Percentiles rank a stretch among this genome's conserved stretches.
phyloP scores from a whole-genome alignment of 2,888 invertebrate genomes.

The Galerucella nymphaeae region DNA sequence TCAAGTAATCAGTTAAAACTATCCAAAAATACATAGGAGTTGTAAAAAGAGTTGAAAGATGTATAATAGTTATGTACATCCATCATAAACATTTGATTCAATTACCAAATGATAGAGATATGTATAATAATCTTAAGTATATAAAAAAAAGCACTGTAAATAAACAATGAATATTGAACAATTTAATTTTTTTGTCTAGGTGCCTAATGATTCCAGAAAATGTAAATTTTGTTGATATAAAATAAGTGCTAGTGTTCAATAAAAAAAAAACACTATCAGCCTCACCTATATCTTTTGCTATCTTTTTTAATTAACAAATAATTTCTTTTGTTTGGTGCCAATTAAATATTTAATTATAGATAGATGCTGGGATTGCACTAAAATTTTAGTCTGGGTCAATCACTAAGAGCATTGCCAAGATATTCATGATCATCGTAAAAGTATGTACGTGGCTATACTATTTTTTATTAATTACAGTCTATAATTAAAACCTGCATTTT shows the following conservation, averaged over 20 bases:
- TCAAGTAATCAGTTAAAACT: not conserved
- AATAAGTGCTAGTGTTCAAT: too few species aligned
- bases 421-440: conserved; percentile 53
- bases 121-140: too few species aligned
- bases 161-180: too few species aligned
- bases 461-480: conserved; percentile 42
- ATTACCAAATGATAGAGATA: too few species aligned
- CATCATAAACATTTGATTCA: too few species aligned
- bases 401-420: conserved; percentile 55
- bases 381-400: conserved; percentile 55
- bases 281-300: not conserved
- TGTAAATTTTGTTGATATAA: too few species aligned
- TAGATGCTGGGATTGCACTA: conserved; percentile 50
- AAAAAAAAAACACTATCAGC: too few species aligned
- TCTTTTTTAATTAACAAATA: conserved; percentile 23
- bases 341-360: conserved; percentile 59
- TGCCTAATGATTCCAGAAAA: too few species aligned
- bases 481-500: conserved; percentile 40
- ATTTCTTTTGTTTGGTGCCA: conserved; percentile 54
- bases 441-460: conserved; percentile 43
- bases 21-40: too few species aligned
- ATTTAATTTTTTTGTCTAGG: too few species aligned
- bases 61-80: not conserved
- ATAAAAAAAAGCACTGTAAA: too few species aligned
- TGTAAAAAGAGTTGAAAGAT: too few species aligned